These are phyloP conservation scores for Leucosticte australis DNA, from an alignment of 2,113 vertebrate genomes.

Conservation along the genomic window DNA sequence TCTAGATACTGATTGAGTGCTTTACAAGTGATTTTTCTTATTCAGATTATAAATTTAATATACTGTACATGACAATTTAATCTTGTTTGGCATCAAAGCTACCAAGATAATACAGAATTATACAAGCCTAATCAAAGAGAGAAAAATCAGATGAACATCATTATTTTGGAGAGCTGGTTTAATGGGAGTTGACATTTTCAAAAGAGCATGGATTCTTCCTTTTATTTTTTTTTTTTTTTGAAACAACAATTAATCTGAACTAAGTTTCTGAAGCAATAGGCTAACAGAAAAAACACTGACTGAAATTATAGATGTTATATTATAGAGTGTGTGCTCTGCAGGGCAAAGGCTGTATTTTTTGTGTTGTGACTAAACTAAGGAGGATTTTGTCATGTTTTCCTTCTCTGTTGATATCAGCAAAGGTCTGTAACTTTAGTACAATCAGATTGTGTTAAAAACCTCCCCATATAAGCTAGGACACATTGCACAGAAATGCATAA, in stretches of 20 bases:
- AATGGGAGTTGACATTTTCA: slow-evolving; percentile 59
- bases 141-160: slow-evolving; percentile 61
- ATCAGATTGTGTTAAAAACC: neutral
- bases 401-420: slow-evolving; percentile 37
- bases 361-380: slow-evolving; percentile 59
- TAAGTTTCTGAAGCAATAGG: slow-evolving; percentile 18
- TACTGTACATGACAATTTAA: slow-evolving; percentile 75
- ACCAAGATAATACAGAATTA: slow-evolving; percentile 74
- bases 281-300: slow-evolving; percentile 30
- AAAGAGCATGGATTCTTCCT: slow-evolving; percentile 40
- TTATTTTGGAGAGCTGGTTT: slow-evolving; percentile 63
- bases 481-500: neutral
- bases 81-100: slow-evolving; percentile 75
- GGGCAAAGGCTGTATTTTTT: slow-evolving; percentile 24
- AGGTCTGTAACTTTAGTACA: slow-evolving; percentile 17
- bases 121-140: slow-evolving; percentile 73
- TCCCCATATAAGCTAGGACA: neutral
- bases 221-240: neutral
- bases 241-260: slow-evolving; percentile 43
- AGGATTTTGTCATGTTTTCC: slow-evolving; percentile 54
- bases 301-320: slow-evolving; percentile 51
- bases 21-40: slow-evolving; percentile 64
- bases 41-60: slow-evolving; percentile 72
- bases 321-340: slow-evolving; percentile 9
- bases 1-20: slow-evolving; percentile 56